Evolutionary conservation across 2,888 invertebrate species (phyloP).

Genomic region (Eupithecia tripunctaria): DNA sequence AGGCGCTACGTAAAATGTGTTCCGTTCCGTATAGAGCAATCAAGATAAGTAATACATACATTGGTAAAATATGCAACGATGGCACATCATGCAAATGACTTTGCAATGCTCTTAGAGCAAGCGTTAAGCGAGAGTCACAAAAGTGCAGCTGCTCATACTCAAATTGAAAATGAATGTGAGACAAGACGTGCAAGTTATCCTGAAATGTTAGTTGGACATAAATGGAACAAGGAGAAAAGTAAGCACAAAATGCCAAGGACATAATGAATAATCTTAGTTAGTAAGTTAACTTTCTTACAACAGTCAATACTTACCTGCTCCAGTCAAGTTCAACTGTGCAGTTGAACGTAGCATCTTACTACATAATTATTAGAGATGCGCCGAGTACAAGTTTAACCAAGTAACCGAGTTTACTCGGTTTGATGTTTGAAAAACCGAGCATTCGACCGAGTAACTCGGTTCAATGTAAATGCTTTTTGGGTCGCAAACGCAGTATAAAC

Average conservation of each 20-base stretch:
- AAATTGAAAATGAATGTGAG: conserved; percentile 5
- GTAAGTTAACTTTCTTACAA: neutral
- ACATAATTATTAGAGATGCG: neutral
- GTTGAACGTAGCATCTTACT: neutral
- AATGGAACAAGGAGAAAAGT: neutral
- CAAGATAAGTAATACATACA: neutral
- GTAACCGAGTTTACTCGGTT: no score
- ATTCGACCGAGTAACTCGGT: no score
- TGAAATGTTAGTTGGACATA: neutral
- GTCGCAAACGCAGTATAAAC: no score
- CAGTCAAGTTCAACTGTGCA: neutral
- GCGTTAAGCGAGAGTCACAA: neutral
- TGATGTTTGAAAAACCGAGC: no score
- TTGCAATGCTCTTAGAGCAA: neutral
- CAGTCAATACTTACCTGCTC: neutral
- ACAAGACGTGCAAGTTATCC: neutral
- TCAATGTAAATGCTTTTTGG: no score
- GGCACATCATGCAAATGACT: conserved; percentile 6
- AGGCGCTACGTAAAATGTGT: neutral
- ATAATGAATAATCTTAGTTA: neutral
- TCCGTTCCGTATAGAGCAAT: neutral
- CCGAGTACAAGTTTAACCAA: no score
- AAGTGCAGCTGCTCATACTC: neutral
- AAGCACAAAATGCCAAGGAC: neutral
- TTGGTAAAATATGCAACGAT: neutral